Conservation (phyloP, 1,140 invertebrate genomes). For the Ips typographus region DNA sequence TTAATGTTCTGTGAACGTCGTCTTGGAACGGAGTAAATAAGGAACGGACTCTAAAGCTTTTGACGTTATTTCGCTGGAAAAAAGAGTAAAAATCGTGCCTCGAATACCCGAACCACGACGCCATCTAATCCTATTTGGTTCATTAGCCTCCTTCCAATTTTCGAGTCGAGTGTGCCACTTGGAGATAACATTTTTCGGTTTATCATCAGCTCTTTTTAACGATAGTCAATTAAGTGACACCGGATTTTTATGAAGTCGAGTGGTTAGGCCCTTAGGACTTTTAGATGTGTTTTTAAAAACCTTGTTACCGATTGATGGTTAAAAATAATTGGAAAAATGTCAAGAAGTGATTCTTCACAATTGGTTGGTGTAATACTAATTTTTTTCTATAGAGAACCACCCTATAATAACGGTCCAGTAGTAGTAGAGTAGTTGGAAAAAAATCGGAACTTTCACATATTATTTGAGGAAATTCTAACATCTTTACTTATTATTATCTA, state of each 20-base stretch:
- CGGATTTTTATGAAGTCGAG: constrained; percentile 23
- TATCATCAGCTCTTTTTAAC: constrained; percentile 28
- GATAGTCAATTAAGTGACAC: constrained; percentile 22
- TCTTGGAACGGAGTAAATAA: constrained; percentile 10
- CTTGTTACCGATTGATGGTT: too few species aligned
- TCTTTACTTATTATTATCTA: too few species aligned
- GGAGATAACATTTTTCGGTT: constrained; percentile 27
- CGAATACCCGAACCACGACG: constrained; percentile 4
- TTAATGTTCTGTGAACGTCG: constrained; percentile 20
- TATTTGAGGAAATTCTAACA: too few species aligned
- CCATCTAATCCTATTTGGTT: constrained; percentile 24
- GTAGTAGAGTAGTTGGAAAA: too few species aligned
- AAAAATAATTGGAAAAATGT: too few species aligned
- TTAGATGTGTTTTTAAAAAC: too few species aligned
- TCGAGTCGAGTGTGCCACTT: constrained; percentile 24
- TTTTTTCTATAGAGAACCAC: too few species aligned
- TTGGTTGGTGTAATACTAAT: too few species aligned
- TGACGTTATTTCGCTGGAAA: constrained; percentile 5
- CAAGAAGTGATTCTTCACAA: too few species aligned
- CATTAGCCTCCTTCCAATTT: constrained; percentile 20
- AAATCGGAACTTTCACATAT: too few species aligned
- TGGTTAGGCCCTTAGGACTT: not conserved
- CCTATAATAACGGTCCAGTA: too few species aligned
- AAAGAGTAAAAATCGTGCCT: constrained; percentile 21
- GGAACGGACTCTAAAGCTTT: not conserved